Base-by-base conservation (phyloP, 2,113 vertebrate species). In the Miniopterus natalensis region DNA sequence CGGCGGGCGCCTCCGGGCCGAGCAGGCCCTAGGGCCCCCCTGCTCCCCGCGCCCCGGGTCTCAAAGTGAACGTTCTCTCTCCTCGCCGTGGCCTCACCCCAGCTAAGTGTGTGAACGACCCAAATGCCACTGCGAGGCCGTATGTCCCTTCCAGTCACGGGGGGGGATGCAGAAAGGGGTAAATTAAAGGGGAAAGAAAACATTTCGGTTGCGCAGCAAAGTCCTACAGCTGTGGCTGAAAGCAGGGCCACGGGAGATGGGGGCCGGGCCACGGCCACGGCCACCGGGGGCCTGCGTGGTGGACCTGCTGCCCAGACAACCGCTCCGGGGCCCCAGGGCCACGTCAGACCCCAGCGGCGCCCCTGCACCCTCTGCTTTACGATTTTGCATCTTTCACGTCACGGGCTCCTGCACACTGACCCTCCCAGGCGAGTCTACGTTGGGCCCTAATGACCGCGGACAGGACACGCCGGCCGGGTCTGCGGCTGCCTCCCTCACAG, bases 181-280 rank as follows among this genome's bases (percentile, higher is more conserved):
- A n/a, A 49, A 25, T 10, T 14, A 59, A 97, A 86, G 25, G 8
- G 8, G 66, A n/a, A 92, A 74, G 49, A 70, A 93, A 92, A n/a
- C 14, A 81, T 95, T 96, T 89, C 23, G 70, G 88, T 84, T 91
- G 92, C 66, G 92, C 93, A 94, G 88, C 90, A 92, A 79, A 95
- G 63, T 90, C 8, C 31, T 88, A 83, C 83, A 96, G 95, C 97
- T 95, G 96, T 84, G 96, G 89, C 95, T 92, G 87, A 97, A 96
- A 96, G 95, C 94, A 84, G 93, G 96, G 88, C 96, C 97, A 88
- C 97, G 95, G 96, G 97, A 95, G 65, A 84, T 59, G 66, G 53
- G 0, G 0, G 6, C 96, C 96, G 96, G 96, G 96, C 96, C 95
- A 53, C 23, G 73, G 95, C 92, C 94, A 92, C 59, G 0, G 91